Percentiles rank a stretch among this genome's conserved stretches.
These are phyloP conservation scores for Rhyacophila evoluta DNA, from an alignment of 2,888 invertebrate species.

Conservation along the genomic window DNA sequence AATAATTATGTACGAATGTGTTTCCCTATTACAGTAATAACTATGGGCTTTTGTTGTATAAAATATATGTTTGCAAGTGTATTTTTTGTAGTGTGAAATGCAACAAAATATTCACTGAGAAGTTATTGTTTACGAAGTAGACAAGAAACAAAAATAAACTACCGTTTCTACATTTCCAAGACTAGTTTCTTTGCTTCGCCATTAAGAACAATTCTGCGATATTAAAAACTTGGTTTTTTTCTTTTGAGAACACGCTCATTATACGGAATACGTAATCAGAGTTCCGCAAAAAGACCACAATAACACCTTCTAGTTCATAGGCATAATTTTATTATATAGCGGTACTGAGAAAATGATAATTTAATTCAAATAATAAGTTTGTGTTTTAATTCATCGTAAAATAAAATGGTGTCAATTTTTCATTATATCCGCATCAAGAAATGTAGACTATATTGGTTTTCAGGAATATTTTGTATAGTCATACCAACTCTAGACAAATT, in stretches of 20 bases:
- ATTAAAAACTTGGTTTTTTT: constrained; percentile 9
- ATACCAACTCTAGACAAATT: no score
- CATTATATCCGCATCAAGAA: no score
- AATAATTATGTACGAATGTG: no score
- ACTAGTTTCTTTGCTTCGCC: background rate
- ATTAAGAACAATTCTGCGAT: background rate
- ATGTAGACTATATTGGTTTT: no score
- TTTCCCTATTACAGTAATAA: no score
- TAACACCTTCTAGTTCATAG: background rate
- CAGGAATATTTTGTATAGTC: no score
- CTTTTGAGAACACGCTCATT: background rate
- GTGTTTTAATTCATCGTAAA: no score
- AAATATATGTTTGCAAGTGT: background rate
- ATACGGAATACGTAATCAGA: background rate
- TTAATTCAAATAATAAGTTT: background rate
- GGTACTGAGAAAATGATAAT: background rate
- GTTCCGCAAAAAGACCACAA: background rate
- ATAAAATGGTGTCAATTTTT: no score
- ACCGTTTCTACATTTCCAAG: background rate
- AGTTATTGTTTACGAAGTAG: background rate
- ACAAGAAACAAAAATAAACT: background rate
- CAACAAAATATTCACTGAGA: background rate
- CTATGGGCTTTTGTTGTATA: background rate
- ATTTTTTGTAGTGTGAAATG: background rate
- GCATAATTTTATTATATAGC: background rate